These are phyloP conservation scores for Cataglyphis livida DNA, from an alignment of 2,888 invertebrate species.

Conservation along the genomic window DNA sequence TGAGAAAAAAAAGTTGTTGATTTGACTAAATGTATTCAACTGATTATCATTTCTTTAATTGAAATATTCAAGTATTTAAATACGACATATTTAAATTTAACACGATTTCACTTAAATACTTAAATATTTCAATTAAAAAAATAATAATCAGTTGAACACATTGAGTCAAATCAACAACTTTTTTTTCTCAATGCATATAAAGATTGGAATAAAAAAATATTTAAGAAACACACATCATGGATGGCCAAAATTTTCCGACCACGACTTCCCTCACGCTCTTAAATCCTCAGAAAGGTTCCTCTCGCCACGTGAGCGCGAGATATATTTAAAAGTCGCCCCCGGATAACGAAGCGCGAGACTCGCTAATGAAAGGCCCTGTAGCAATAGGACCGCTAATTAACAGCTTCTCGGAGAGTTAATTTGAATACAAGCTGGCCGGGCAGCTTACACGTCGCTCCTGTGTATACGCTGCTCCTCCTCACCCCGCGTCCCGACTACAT, in stretches of 20 bases:
- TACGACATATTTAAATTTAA: too few relatives aligned
- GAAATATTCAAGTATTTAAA: too few relatives aligned
- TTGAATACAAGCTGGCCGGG: slow-evolving; percentile 79
- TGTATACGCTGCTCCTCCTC: slow-evolving; percentile 52
- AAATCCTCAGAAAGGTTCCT: neutral
- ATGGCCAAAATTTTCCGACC: neutral
- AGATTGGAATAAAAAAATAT: neutral
- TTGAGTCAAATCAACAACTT: too few relatives aligned
- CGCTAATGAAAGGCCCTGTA: slow-evolving; percentile 78
- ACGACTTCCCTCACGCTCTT: neutral
- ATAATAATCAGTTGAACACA: too few relatives aligned
- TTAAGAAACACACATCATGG: neutral
- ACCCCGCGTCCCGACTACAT: slow-evolving; percentile 14
- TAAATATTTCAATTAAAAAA: too few relatives aligned
- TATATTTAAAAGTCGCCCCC: slow-evolving; percentile 68
- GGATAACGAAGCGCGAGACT: slow-evolving; percentile 78
- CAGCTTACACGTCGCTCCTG: slow-evolving; percentile 65
- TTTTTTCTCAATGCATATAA: neutral
- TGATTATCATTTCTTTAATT: too few relatives aligned
- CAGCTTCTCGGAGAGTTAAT: slow-evolving; percentile 83
- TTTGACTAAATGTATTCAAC: too few relatives aligned
- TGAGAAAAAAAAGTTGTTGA: too few relatives aligned
- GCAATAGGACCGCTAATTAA: slow-evolving; percentile 82
- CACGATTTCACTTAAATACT: too few relatives aligned
- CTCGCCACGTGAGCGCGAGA: slow-evolving; percentile 56